These are phyloP conservation scores for Epizoanthus ramosus DNA, from an alignment of 92 coral and sea anemone species.

Conservation along the genomic window DNA sequence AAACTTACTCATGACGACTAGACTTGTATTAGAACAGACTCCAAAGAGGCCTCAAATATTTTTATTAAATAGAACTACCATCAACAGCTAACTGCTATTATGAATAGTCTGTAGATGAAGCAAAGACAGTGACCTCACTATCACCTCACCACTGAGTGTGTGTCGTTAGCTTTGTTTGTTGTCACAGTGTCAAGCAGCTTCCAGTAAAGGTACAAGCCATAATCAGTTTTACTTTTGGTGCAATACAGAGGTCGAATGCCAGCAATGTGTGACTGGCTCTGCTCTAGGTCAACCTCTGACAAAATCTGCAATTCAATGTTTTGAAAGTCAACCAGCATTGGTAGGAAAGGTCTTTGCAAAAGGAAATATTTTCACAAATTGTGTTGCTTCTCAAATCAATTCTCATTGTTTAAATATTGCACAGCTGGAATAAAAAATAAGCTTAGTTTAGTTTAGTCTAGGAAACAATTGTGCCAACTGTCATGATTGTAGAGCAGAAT, in stretches of 20 bases:
- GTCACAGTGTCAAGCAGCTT: slow-evolving; percentile 35
- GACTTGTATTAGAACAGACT: too few species aligned
- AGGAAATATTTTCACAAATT: not conserved
- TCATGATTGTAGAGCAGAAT: not conserved
- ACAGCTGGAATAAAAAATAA: not conserved
- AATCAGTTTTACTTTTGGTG: slow-evolving; percentile 41
- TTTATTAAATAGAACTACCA: not conserved
- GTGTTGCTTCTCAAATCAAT: not conserved
- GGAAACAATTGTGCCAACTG: not conserved
- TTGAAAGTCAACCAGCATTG: slow-evolving; percentile 3
- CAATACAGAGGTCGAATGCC: slow-evolving; percentile 42
- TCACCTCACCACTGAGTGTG: slow-evolving; percentile 32
- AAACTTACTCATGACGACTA: too few species aligned
- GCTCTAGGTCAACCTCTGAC: slow-evolving; percentile 31
- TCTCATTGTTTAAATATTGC: not conserved
- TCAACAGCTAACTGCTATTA: not conserved
- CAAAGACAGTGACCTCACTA: slow-evolving; percentile 11
- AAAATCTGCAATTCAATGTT: slow-evolving; percentile 45
- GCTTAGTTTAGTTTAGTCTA: not conserved
- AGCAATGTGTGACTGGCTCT: slow-evolving; percentile 39
- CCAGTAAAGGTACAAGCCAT: slow-evolving; percentile 40
- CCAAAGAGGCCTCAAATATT: too few species aligned
- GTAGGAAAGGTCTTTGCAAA: not conserved
- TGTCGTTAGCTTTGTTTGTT: slow-evolving; percentile 1
- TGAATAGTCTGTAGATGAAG: not conserved